Evolutionary conservation across 2,888 invertebrate species (phyloP), one percentile per base, ranked within the genome.

Genomic region (Cerceris rybyensis): DNA sequence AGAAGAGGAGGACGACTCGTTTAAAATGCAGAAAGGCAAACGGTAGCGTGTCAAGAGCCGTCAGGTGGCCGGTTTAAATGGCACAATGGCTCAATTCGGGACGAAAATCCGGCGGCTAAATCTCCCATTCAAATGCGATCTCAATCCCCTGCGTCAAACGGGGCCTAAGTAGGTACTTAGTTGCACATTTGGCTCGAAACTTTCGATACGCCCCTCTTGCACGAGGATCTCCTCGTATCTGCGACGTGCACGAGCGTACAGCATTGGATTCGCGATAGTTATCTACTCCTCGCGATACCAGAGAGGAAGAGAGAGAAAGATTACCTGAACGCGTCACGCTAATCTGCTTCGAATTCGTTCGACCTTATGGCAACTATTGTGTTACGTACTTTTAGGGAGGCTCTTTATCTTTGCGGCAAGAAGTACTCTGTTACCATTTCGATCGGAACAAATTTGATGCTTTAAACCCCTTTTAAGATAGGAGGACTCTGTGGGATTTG

Each of bases 121-220:
- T 90, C 90, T 90, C 86, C 87, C 89, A 92, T 92, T 92, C 90
- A 91, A 92, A 92, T 91, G 86, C 84, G 86, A 88, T 90, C 88
- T 84, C 80, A 79, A 89, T 87, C 88, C 86, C 87, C 90, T 81
- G 86, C 86, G 86, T 87, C 88, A 87, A 90, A 89, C 83, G 89
- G 87, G 86, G 75, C 85, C 85, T 92, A 92, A 91, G 91, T 91
- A 92, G 89, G 84, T 91, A 91, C 92, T 91, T 92, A 91, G 92
- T 90, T 91, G 91, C 91, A 92, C 92, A 92, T 92, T 92, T 92
- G 91, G 92, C 88, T 90, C 84, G 75, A 87, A 89, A 90, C 87
- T 81, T 59, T 68, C 73, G 82, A 63, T 79, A 74, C 43, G 55
- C 70, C 65, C 59, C 28, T 17, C 7, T 28, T 17, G 66, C 28